These are phyloP conservation scores for Lophochroa leadbeateri DNA, from an alignment of 2,113 vertebrate species.

Conservation along the genomic window DNA sequence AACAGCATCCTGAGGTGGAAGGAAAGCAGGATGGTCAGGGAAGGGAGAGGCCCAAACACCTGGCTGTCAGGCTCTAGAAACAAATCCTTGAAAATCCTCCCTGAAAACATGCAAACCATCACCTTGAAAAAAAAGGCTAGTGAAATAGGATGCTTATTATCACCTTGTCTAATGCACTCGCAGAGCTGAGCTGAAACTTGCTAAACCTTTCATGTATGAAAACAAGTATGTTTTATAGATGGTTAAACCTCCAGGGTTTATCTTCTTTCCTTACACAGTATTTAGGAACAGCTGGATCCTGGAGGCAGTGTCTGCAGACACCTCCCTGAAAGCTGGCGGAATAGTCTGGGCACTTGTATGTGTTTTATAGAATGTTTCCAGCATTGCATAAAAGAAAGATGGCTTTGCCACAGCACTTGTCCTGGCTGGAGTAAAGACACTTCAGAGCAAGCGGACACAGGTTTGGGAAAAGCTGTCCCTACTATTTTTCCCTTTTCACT, in stretches of 20 bases:
- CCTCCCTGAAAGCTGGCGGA: background rate
- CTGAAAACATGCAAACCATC: background rate
- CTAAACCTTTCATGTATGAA: background rate
- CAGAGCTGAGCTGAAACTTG: background rate
- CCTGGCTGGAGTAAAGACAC: background rate
- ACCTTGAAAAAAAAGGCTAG: background rate
- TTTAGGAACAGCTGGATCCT: background rate
- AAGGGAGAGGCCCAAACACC: background rate
- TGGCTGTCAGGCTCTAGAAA: background rate
- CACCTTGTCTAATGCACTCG: background rate
- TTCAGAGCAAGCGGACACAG: background rate
- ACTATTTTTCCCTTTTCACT: background rate
- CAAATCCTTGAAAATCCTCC: background rate
- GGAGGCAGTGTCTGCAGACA: background rate
- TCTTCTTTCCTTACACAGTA: background rate
- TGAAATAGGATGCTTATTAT: background rate
- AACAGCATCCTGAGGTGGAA: slow-evolving; percentile 36
- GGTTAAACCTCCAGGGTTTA: background rate
- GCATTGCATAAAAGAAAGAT: background rate
- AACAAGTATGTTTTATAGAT: background rate
- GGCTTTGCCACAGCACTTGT: background rate
- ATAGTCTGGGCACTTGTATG: background rate
- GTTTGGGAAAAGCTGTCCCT: background rate
- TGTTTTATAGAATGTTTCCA: background rate
- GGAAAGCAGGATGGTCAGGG: background rate